Evolutionary conservation across 1,140 invertebrate genomes (phyloP).

Genomic region (Diabrotica virgifera): DNA sequence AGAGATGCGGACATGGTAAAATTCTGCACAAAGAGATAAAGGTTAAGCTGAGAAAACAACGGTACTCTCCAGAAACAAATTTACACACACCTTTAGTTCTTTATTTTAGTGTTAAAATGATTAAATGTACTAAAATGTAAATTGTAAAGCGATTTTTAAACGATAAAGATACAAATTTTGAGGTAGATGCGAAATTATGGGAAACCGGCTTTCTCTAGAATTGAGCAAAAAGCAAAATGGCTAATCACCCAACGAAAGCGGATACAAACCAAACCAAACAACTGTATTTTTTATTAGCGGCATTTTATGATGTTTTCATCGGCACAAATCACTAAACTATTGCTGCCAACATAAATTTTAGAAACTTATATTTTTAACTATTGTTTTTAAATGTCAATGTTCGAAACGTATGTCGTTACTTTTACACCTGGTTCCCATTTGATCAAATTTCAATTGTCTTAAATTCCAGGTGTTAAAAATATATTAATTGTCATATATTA

Average conservation of each 20-base stretch:
- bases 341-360: conserved; percentile 6
- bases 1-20: conserved; percentile 30
- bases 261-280: conserved; percentile 9
- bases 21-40: not conserved
- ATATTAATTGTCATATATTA: no score
- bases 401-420: conserved; percentile 3
- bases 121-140: not conserved
- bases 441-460: not conserved
- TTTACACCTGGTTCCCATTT: not conserved
- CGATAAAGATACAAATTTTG: not conserved
- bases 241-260: conserved; percentile 15
- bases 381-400: not conserved
- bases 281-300: conserved; percentile 19
- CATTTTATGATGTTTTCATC: conserved; percentile 26
- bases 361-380: not conserved
- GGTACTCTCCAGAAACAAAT: not conserved
- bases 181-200: conserved; percentile 1
- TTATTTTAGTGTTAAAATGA: not conserved
- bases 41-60: conserved; percentile 1
- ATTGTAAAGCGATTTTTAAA: not conserved
- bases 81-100: not conserved
- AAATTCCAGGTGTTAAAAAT: not conserved
- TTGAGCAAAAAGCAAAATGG: conserved; percentile 22
- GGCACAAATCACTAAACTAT: conserved; percentile 15
- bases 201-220: conserved; percentile 6